phyloP scores from a whole-genome alignment of 2,888 invertebrate species.

The Mythimna impura region DNA sequence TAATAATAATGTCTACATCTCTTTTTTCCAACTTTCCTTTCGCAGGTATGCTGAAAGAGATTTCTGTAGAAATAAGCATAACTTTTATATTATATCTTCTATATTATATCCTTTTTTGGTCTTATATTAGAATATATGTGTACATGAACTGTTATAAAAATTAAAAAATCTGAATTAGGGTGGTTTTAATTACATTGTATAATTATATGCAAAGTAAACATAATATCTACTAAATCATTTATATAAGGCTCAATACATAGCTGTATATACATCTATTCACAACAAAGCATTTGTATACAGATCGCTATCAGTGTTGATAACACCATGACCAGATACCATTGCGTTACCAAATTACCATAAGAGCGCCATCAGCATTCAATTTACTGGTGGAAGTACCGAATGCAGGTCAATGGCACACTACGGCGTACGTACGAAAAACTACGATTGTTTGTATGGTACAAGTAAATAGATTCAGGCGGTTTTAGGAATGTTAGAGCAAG shows the following conservation, averaged over 20 bases:
- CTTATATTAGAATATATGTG: too few relatives aligned
- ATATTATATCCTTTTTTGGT: too few relatives aligned
- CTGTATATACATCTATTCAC: not conserved
- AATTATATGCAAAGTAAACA: not conserved
- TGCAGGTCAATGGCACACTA: conserved; percentile 72
- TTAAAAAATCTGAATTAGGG: too few relatives aligned
- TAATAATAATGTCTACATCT: too few relatives aligned
- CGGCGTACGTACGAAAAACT: conserved; percentile 64
- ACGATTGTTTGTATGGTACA: conserved; percentile 31
- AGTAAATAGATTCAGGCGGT: conserved; percentile 9
- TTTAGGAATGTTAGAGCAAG: too few relatives aligned
- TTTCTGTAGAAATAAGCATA: too few relatives aligned
- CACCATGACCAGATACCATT: conserved; percentile 35
- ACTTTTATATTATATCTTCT: too few relatives aligned
- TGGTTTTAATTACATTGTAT: too few relatives aligned
- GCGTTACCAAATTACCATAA: conserved; percentile 68
- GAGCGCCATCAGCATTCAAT: conserved; percentile 70
- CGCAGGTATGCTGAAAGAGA: too few relatives aligned
- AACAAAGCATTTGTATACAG: conserved; percentile 19
- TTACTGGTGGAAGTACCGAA: conserved; percentile 60
- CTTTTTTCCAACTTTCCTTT: too few relatives aligned
- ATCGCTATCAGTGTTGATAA: conserved; percentile 40
- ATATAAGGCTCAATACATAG: not conserved
- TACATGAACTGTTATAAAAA: too few relatives aligned
- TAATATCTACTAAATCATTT: not conserved